Percentiles rank a stretch among this genome's conserved stretches.
Evolutionary conservation across 2,888 invertebrate species (phyloP).

Genomic region (Maniola hyperantus): DNA sequence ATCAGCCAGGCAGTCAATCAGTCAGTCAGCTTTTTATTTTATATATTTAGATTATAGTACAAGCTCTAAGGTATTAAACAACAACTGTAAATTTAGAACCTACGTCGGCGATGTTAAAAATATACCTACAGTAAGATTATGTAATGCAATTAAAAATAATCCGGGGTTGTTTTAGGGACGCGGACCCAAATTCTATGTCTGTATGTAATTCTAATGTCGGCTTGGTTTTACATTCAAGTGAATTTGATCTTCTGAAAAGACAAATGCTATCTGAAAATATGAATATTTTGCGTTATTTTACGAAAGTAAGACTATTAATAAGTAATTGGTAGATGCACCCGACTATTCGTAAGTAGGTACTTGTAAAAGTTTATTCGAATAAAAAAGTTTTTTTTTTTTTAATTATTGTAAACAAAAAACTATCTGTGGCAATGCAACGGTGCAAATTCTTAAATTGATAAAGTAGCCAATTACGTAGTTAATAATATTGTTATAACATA

Average conservation of each 20-base stretch:
- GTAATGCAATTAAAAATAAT: conserved; percentile 15
- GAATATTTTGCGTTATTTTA: background rate
- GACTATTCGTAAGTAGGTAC: no score
- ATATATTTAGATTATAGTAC: no score
- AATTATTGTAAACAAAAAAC: no score
- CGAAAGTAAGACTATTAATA: background rate
- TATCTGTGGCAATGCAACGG: no score
- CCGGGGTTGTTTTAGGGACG: conserved; percentile 8
- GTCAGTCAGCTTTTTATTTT: no score
- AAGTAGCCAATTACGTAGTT: no score
- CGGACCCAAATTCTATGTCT: conserved; percentile 13
- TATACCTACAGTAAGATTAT: conserved; percentile 1
- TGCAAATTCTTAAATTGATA: no score
- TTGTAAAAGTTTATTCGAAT: no score
- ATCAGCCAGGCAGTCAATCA: no score
- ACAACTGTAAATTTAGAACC: conserved; percentile 6
- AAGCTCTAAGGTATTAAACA: background rate
- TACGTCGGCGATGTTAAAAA: conserved; percentile 8
- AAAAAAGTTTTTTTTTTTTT: no score
- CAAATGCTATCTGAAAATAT: background rate
- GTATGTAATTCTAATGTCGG: no score
- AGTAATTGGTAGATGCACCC: background rate
- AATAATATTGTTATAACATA: no score
- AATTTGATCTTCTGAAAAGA: background rate
- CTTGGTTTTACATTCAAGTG: background rate